These are phyloP conservation scores for Pangasianodon gigas DNA, from an alignment of 2,113 vertebrate genomes.

Conservation along the genomic window DNA sequence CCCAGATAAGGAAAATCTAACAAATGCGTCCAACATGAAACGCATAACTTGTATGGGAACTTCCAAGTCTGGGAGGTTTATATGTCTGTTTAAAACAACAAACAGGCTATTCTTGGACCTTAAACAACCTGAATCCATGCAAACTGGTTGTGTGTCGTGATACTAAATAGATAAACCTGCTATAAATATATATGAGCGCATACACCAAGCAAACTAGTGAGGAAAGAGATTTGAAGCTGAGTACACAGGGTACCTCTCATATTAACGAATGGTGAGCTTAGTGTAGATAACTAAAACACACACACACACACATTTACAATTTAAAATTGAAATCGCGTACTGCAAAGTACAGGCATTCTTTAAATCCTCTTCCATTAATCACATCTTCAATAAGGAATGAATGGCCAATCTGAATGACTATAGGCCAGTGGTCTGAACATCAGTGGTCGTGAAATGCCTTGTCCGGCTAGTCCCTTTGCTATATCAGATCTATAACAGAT, in stretches of 20 bases:
- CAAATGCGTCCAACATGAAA: neutral
- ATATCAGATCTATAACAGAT: neutral
- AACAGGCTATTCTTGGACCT: neutral
- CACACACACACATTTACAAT: neutral
- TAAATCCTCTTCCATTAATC: neutral
- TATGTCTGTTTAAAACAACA: neutral
- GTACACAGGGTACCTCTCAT: neutral
- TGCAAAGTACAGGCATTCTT: neutral
- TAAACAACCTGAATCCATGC: neutral
- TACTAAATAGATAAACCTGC: neutral
- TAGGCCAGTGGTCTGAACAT: neutral
- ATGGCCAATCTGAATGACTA: neutral
- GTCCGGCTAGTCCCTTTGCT: neutral
- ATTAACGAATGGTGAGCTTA: neutral
- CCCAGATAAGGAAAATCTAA: neutral
- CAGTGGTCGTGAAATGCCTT: neutral
- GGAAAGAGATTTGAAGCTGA: neutral
- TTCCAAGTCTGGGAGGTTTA: neutral
- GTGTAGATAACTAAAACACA: slow-evolving; percentile 12
- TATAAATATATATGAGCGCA: neutral
- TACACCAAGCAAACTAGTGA: neutral
- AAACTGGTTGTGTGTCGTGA: neutral
- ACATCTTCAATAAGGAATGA: neutral
- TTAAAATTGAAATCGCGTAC: too few species aligned
- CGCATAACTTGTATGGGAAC: neutral